Percentiles rank a stretch among this genome's conserved stretches.
Evolutionary conservation across 2,888 invertebrate species (phyloP).

Genomic region (Lasioglossum malachurum): DNA sequence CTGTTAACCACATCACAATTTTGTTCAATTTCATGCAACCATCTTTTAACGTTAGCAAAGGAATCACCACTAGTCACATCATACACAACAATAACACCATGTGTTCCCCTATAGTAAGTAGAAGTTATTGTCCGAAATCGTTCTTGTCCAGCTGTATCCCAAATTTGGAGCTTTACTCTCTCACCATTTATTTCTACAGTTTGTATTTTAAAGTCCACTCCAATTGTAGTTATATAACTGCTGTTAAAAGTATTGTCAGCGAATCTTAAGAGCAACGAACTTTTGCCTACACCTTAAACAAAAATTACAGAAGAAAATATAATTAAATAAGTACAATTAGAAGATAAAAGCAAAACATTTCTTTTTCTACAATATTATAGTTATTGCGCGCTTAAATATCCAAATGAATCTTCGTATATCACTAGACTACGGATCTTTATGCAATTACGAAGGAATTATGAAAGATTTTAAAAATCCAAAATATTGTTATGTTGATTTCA

Average conservation of each 20-base stretch:
- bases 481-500: no score
- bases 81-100: constrained; percentile 99
- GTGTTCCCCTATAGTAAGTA: constrained; percentile 99
- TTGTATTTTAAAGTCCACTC: constrained; percentile 99
- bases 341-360: neutral
- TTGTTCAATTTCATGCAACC: constrained; percentile 99
- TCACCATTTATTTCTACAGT: constrained; percentile 97
- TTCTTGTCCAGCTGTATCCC: constrained; percentile 99
- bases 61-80: constrained; percentile 99
- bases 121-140: constrained; percentile 99
- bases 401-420: neutral
- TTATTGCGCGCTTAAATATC: neutral
- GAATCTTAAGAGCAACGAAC: constrained; percentile 97
- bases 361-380: neutral
- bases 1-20: constrained; percentile 99
- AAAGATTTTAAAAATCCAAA: no score
- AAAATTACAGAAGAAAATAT: constrained; percentile 70
- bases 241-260: constrained; percentile 99
- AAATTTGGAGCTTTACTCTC: constrained; percentile 97
- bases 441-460: no score
- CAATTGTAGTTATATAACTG: constrained; percentile 99
- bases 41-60: constrained; percentile 99
- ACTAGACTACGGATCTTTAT: no score
- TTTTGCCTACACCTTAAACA: constrained; percentile 97
- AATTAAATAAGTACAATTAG: neutral